These are phyloP conservation scores for Sceloporus tristichus DNA, from an alignment of 2,113 vertebrate species.

Conservation along the genomic window DNA sequence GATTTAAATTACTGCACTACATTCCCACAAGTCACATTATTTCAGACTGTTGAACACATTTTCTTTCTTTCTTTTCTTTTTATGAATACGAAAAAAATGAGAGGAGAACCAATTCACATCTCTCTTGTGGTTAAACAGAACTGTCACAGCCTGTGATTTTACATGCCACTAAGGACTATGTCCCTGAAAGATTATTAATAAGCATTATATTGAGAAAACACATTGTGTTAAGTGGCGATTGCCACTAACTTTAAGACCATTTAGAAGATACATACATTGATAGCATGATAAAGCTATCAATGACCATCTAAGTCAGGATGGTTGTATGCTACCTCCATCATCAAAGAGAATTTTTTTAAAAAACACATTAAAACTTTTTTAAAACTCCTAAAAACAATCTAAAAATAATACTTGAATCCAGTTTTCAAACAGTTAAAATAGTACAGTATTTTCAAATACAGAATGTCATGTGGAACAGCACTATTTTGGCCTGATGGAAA, in stretches of 20 bases:
- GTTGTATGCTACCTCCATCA: too few species aligned
- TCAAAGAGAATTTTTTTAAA: too few species aligned
- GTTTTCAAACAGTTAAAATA: too few species aligned
- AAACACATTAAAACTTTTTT: too few species aligned
- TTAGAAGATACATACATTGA: background rate
- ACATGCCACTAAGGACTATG: too few species aligned
- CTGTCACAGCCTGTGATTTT: background rate
- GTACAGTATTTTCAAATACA: too few species aligned
- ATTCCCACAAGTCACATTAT: background rate
- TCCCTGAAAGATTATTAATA: background rate
- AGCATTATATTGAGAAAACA: background rate
- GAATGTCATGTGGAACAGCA: too few species aligned
- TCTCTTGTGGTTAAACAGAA: background rate
- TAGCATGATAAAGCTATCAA: too few species aligned
- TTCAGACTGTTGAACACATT: background rate
- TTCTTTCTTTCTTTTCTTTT: background rate
- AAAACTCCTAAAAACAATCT: too few species aligned
- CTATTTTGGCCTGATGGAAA: too few species aligned
- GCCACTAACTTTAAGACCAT: background rate
- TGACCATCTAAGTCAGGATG: too few species aligned
- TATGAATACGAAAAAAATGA: background rate
- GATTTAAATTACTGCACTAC: slow-evolving; percentile 12
- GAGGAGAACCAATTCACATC: background rate
- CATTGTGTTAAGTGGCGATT: background rate
- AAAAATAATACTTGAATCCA: too few species aligned